Conservation (phyloP, 2,888 invertebrate genomes). For the Timandra comae region DNA sequence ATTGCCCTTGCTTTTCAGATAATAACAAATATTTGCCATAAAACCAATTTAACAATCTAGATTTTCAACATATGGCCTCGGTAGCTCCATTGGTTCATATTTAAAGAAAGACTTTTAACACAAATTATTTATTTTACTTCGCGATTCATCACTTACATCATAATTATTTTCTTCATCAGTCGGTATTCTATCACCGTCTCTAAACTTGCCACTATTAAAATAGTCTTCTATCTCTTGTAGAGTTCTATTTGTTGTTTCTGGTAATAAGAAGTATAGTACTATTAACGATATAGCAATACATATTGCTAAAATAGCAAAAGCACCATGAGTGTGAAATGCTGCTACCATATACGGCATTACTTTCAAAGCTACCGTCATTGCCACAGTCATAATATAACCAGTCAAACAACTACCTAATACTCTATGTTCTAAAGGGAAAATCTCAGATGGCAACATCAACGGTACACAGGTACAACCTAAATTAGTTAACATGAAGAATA, state of each 20-base stretch:
- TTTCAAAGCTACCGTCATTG: constrained; percentile 36
- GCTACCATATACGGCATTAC: constrained; percentile 31
- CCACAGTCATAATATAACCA: constrained; percentile 33
- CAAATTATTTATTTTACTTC: too few species aligned
- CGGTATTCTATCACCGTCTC: too few species aligned
- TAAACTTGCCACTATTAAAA: too few species aligned
- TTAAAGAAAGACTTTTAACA: too few species aligned
- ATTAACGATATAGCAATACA: constrained; percentile 21
- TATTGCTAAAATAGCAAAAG: constrained; percentile 29
- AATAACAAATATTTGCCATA: too few species aligned
- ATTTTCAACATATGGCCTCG: too few species aligned
- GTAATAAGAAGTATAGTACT: constrained; percentile 28
- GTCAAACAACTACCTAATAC: constrained; percentile 35
- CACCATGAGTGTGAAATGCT: constrained; percentile 29
- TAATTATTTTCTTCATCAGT: too few species aligned
- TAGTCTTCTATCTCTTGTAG: constrained; percentile 8
- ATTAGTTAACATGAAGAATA: constrained; percentile 45
- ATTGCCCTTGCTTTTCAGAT: too few species aligned
- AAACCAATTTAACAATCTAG: too few species aligned
- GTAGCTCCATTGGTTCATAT: too few species aligned
- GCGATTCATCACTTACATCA: too few species aligned
- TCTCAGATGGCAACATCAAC: constrained; percentile 46
- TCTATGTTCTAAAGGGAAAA: constrained; percentile 48
- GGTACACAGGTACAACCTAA: constrained; percentile 53
- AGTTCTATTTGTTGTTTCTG: constrained; percentile 28